Percentiles rank a stretch among this genome's conserved stretches.
Evolutionary conservation across 2,113 vertebrate genomes (phyloP).

Genomic region (Manacus vitellinus): DNA sequence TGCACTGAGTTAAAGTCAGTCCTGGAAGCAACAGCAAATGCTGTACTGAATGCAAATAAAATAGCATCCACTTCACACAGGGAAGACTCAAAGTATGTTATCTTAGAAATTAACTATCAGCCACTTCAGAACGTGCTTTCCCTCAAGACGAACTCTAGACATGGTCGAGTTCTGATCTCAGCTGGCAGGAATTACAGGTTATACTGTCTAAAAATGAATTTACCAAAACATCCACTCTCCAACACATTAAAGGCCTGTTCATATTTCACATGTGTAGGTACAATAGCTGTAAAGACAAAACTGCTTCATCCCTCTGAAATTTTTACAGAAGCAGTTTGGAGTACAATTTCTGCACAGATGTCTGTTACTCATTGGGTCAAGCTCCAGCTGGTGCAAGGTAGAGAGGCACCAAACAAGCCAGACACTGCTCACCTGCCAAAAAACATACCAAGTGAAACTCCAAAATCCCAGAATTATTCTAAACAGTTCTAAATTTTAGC

Average conservation of each 20-base stretch:
- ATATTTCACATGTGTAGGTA: neutral
- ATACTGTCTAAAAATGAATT: neutral
- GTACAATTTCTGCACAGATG: neutral
- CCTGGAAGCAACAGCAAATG: neutral
- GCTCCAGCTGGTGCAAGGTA: neutral
- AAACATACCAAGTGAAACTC: neutral
- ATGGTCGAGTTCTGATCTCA: accelerated
- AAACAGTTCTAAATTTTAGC: neutral
- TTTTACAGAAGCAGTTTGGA: neutral
- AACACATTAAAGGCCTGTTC: neutral
- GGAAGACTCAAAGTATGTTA: neutral
- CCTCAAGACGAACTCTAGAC: neutral
- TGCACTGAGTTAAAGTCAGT: neutral
- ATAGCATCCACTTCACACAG: neutral
- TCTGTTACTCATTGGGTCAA: neutral
- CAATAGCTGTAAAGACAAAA: neutral
- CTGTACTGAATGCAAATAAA: neutral
- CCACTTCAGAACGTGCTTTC: neutral
- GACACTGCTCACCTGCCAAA: neutral
- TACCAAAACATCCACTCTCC: neutral
- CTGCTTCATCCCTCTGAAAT: neutral
- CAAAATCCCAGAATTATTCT: neutral
- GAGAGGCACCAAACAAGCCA: neutral
- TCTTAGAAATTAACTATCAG: neutral
- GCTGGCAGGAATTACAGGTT: neutral